Evolutionary conservation across 2,797 vertebrate species (phyloP).

Genomic region (Apogon hyalosoma): DNA sequence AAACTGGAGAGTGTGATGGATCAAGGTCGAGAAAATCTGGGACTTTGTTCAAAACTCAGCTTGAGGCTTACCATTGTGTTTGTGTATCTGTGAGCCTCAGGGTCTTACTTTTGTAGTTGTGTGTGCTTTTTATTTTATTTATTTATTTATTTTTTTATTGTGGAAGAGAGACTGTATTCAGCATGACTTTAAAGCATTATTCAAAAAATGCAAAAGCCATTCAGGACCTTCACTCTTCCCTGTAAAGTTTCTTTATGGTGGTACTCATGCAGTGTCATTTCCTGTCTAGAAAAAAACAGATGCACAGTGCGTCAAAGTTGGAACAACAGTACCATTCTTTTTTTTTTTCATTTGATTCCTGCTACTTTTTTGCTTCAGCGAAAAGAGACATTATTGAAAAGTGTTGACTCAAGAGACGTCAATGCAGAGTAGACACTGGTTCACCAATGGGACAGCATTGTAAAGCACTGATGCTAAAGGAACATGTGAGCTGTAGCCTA

Average conservation of each 20-base stretch:
- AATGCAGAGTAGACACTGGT: too few species aligned
- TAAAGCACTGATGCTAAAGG: too few species aligned
- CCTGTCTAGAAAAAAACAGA: background rate
- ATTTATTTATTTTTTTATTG: constrained; percentile 10
- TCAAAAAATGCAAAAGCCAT: constrained; percentile 41
- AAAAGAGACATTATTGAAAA: constrained; percentile 40
- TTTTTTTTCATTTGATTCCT: constrained; percentile 11
- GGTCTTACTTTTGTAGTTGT: constrained; percentile 19
- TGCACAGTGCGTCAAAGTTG: constrained; percentile 33
- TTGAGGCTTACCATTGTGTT: constrained; percentile 59
- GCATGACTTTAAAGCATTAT: constrained; percentile 72
- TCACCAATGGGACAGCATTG: too few species aligned
- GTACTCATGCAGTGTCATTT: too few species aligned
- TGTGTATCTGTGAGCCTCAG: constrained; percentile 23
- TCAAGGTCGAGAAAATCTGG: constrained; percentile 77
- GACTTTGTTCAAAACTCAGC: constrained; percentile 79
- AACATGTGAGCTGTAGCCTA: too few species aligned
- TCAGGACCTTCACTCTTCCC: constrained; percentile 20
- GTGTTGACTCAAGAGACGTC: background rate
- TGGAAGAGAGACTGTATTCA: constrained; percentile 37
- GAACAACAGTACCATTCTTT: constrained; percentile 26
- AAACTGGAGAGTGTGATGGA: constrained; percentile 50
- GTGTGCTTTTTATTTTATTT: background rate
- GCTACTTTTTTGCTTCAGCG: constrained; percentile 58
- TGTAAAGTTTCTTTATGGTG: constrained; percentile 16